Conservation (phyloP, 2,797 vertebrate genomes). For the Pseudochaenichthys georgianus region DNA sequence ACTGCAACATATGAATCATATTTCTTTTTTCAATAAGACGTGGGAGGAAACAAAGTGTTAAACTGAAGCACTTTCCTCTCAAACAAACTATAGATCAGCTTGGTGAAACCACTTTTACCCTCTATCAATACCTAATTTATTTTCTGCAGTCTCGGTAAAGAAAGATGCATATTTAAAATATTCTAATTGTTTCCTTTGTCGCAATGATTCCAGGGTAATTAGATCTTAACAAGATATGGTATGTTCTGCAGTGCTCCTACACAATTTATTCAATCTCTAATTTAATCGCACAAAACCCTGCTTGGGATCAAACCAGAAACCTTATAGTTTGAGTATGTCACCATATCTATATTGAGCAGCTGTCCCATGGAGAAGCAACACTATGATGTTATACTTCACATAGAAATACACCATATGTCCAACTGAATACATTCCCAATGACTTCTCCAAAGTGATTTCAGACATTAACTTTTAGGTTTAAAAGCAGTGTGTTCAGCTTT, state of each 20-base stretch:
- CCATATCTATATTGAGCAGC: neutral
- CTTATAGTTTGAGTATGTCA: neutral
- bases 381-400: neutral
- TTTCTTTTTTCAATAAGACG: neutral
- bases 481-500: neutral
- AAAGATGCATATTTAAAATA: constrained; percentile 57
- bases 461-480: no score
- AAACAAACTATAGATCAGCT: constrained; percentile 35
- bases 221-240: constrained; percentile 36
- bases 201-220: constrained; percentile 47
- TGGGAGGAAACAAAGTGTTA: constrained; percentile 15
- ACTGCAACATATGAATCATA: no score
- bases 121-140: constrained; percentile 71
- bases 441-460: no score
- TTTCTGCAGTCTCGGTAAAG: constrained; percentile 68
- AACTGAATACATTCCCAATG: no score
- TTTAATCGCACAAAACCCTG: neutral
- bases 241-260: constrained; percentile 53
- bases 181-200: constrained; percentile 49
- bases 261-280: constrained; percentile 32
- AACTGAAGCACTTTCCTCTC: constrained; percentile 14
- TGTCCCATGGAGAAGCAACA: neutral
- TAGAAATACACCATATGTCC: neutral
- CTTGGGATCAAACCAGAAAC: constrained; percentile 4
- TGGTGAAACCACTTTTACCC: constrained; percentile 38